Evolutionary conservation across 2,888 invertebrate genomes (phyloP).

Genomic region (Drosophila buzzatii): DNA sequence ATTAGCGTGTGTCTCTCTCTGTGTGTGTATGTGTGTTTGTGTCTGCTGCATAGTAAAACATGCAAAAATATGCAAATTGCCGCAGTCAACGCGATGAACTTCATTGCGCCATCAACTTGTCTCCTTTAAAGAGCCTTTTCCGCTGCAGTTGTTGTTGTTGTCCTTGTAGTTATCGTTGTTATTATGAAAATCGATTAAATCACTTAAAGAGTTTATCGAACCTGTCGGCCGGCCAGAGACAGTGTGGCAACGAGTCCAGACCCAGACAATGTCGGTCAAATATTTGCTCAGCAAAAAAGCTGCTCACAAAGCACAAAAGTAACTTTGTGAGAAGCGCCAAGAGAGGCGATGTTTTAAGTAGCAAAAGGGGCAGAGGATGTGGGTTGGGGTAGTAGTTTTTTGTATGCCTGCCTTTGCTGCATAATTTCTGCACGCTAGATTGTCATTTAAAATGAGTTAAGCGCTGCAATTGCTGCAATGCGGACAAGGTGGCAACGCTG

Average conservation of each 20-base stretch:
- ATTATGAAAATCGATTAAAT: conserved; percentile 70
- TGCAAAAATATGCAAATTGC: conserved; percentile 80
- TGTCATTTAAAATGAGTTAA: conserved; percentile 84
- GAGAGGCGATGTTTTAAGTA: not conserved
- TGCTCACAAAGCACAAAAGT: conserved; percentile 28
- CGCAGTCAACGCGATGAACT: conserved; percentile 79
- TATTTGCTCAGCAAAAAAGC: conserved; percentile 41
- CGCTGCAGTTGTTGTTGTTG: conserved; percentile 13
- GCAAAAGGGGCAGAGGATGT: not conserved
- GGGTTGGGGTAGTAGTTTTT: too few relatives aligned
- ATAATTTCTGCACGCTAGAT: conserved; percentile 82
- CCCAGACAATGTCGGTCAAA: conserved; percentile 52
- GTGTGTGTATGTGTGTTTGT: conserved; percentile 34
- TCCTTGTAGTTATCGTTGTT: conserved; percentile 19
- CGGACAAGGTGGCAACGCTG: conserved; percentile 57
- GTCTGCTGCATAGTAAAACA: conserved; percentile 71
- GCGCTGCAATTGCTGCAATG: conserved; percentile 72
- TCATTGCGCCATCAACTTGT: conserved; percentile 55
- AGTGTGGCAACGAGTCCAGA: not conserved
- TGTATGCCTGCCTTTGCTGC: conserved; percentile 21
- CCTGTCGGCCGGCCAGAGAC: conserved; percentile 38
- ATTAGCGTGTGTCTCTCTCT: conserved; percentile 55
- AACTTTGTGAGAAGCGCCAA: conserved; percentile 24
- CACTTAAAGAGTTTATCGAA: conserved; percentile 79
- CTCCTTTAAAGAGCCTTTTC: conserved; percentile 70